A percentile compares a stretch with the other conserved stretches of the same genome.
Conservation (phyloP, 2,888 invertebrate genomes). For the Chrysolina americana region DNA sequence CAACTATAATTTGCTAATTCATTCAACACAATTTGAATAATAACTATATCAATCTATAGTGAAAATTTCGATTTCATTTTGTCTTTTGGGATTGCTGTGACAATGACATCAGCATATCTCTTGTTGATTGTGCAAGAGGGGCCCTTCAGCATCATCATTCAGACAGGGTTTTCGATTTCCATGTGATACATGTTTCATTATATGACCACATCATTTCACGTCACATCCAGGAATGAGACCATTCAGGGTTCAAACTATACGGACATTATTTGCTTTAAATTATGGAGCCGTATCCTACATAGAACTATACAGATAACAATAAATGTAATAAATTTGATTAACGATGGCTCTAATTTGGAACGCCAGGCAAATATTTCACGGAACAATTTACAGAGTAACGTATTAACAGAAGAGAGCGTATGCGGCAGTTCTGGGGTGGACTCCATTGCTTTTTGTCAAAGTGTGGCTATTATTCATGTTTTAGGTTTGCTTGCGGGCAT, state of each 20-base stretch:
- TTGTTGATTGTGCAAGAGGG: background rate
- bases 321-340: slow-evolving; percentile 17
- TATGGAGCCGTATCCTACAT: slow-evolving; percentile 10
- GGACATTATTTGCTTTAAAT: slow-evolving; percentile 19
- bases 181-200: background rate
- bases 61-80: too few species aligned
- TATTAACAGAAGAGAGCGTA: slow-evolving; percentile 10
- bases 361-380: slow-evolving; percentile 16
- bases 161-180: background rate
- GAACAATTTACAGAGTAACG: background rate
- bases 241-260: background rate
- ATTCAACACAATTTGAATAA: too few species aligned
- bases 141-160: background rate
- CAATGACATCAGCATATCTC: too few species aligned
- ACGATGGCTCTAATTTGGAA: slow-evolving; percentile 19
- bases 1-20: too few species aligned
- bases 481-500: slow-evolving; percentile 1
- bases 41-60: too few species aligned
- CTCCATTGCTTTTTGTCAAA: slow-evolving; percentile 12
- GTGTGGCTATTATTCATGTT: slow-evolving; percentile 7
- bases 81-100: too few species aligned
- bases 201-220: background rate
- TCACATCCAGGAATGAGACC: slow-evolving; percentile 8
- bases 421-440: slow-evolving; percentile 6
- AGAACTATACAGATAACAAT: slow-evolving; percentile 22